phyloP scores from a whole-genome alignment of 1,140 invertebrate genomes.

The Drosophila rufa region DNA sequence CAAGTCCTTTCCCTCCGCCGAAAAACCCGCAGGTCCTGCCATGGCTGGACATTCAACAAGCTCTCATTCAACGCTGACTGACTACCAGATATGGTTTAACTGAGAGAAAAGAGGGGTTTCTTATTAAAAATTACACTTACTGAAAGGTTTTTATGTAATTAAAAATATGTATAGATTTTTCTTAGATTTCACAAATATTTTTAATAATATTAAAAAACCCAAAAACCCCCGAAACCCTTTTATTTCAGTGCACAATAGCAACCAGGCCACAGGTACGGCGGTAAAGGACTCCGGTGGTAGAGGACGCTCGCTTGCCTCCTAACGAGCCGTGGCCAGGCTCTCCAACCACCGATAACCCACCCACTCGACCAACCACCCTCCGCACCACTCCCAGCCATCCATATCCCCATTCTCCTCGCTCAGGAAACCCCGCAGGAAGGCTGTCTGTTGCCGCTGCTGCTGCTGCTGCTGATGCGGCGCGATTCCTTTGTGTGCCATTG shows the following conservation, averaged over 20 bases:
- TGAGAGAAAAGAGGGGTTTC: neutral
- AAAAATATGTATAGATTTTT: neutral
- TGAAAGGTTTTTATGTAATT: neutral
- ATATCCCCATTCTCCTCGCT: constrained; percentile 24
- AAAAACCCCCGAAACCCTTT: no score
- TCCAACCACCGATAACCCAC: constrained; percentile 2
- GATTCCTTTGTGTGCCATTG: constrained; percentile 84
- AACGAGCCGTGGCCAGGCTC: constrained; percentile 43
- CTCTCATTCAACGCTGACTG: constrained; percentile 34
- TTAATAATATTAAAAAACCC: no score
- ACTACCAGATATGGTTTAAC: constrained; percentile 6
- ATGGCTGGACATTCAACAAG: constrained; percentile 79
- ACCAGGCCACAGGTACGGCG: constrained; percentile 40
- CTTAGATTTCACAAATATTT: fast-evolving
- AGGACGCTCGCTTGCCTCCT: constrained; percentile 48
- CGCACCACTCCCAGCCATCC: constrained; percentile 19
- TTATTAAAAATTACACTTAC: no score
- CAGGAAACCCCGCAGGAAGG: constrained; percentile 13
- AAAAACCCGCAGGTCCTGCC: constrained; percentile 59
- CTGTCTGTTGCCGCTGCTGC: constrained; percentile 39
- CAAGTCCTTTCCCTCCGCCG: neutral
- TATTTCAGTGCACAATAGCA: constrained; percentile 16
- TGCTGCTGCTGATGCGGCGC: constrained; percentile 48
- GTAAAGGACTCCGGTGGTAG: neutral
- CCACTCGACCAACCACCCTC: neutral